These are phyloP conservation scores for Heterotis niloticus DNA, from an alignment of 2,113 vertebrate species.

Conservation along the genomic window DNA sequence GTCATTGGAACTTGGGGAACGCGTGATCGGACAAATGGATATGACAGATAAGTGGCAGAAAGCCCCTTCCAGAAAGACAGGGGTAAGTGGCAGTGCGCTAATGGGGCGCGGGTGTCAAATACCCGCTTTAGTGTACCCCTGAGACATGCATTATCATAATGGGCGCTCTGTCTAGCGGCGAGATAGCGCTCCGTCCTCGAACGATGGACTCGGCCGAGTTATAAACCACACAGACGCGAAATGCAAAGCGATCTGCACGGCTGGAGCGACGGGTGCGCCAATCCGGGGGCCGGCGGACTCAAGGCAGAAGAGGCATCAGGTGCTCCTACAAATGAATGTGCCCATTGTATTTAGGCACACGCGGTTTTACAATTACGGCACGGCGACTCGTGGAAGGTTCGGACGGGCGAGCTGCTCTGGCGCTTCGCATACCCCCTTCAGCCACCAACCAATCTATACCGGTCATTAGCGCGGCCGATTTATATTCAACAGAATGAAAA, in stretches of 20 bases:
- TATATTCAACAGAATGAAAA: not conserved
- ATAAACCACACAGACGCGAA: slow-evolving; percentile 27
- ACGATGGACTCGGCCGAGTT: slow-evolving; percentile 43
- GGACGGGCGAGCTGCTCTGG: slow-evolving; percentile 22
- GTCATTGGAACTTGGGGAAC: slow-evolving; percentile 36
- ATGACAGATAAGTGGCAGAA: slow-evolving; percentile 44
- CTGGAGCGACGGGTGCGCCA: slow-evolving; percentile 20
- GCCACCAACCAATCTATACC: slow-evolving; percentile 9
- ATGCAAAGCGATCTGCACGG: not conserved
- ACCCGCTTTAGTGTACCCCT: slow-evolving; percentile 35
- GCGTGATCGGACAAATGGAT: slow-evolving; percentile 46
- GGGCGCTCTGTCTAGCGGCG: slow-evolving; percentile 60
- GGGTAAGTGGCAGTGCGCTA: slow-evolving; percentile 54
- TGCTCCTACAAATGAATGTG: slow-evolving; percentile 47
- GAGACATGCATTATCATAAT: slow-evolving; percentile 66
- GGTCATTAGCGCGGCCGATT: not conserved
- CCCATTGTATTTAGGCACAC: slow-evolving; percentile 45
- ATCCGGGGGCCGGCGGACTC: slow-evolving; percentile 29
- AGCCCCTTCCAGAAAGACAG: slow-evolving; percentile 55
- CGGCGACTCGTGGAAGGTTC: slow-evolving; percentile 31
- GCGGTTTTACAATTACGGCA: slow-evolving; percentile 43
- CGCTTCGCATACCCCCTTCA: slow-evolving; percentile 7
- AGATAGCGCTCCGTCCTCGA: slow-evolving; percentile 53
- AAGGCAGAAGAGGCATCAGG: slow-evolving; percentile 39
- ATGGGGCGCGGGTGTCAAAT: slow-evolving; percentile 53